These are phyloP conservation scores for Dasysyrphus tricinctus DNA, from an alignment of 2,888 invertebrate genomes.

Conservation along the genomic window DNA sequence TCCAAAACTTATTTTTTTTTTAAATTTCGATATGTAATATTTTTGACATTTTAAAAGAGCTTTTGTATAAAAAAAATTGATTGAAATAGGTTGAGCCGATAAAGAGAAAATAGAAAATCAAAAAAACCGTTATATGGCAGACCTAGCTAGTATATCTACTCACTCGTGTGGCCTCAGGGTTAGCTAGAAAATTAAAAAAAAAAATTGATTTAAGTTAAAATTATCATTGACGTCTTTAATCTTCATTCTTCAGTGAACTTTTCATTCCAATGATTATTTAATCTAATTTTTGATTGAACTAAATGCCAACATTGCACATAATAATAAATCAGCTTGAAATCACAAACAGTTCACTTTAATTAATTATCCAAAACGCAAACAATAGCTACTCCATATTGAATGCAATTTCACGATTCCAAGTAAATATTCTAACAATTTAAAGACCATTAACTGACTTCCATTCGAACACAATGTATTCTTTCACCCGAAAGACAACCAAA, in stretches of 20 bases:
- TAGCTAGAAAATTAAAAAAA: no score
- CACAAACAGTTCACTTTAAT: constrained; percentile 8
- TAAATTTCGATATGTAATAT: no score
- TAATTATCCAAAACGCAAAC: constrained; percentile 67
- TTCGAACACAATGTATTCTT: background rate
- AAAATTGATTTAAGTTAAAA: no score
- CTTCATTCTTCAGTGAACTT: background rate
- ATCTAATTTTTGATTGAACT: background rate
- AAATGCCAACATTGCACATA: background rate
- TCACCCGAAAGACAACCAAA: background rate
- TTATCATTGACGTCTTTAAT: no score
- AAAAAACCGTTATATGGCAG: no score
- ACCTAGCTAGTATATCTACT: no score
- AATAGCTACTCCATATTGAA: constrained; percentile 18
- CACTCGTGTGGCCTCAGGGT: no score
- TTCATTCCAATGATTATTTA: background rate
- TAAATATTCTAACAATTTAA: constrained; percentile 54
- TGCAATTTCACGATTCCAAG: constrained; percentile 13
- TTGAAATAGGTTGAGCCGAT: no score
- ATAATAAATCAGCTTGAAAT: background rate
- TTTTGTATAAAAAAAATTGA: no score
- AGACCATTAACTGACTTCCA: constrained; percentile 57
- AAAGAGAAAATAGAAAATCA: no score
- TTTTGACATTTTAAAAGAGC: no score
- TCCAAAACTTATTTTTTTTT: no score